These are phyloP conservation scores for Scaptomyza graminum DNA, from an alignment of 1,140 invertebrate genomes.

Conservation along the genomic window DNA sequence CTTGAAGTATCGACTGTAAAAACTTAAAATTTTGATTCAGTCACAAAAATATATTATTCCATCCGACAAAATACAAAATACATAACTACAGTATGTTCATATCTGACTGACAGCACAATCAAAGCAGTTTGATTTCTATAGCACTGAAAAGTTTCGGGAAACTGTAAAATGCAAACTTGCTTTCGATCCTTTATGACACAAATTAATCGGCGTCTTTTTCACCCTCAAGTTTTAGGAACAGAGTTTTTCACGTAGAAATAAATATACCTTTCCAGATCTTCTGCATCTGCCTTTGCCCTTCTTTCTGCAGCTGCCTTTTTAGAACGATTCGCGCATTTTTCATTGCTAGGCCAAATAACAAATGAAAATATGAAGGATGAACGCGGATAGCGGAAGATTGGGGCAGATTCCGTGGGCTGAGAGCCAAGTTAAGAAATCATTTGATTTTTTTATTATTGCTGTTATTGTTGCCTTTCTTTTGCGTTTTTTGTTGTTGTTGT, in stretches of 20 bases:
- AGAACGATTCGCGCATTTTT: slow-evolving; percentile 54
- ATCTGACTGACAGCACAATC: background rate
- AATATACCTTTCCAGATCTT: slow-evolving; percentile 28
- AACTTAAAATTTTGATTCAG: background rate
- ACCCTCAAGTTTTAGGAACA: background rate
- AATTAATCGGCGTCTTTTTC: background rate
- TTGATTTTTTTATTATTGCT: slow-evolving; percentile 73
- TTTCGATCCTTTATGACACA: background rate
- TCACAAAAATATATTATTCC: background rate
- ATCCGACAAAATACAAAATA: too few species aligned
- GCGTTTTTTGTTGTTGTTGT: background rate
- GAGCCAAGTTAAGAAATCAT: slow-evolving; percentile 75
- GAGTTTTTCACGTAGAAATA: background rate
- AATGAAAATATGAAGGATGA: slow-evolving; percentile 24
- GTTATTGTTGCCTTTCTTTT: slow-evolving; percentile 37
- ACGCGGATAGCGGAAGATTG: too few species aligned
- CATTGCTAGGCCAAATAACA: slow-evolving; percentile 37
- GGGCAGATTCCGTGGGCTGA: slow-evolving; percentile 20
- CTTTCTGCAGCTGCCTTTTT: slow-evolving; percentile 12
- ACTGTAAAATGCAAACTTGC: too few species aligned
- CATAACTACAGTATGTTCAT: background rate
- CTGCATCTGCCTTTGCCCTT: slow-evolving; percentile 4
- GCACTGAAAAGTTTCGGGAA: too few species aligned
- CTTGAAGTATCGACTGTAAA: background rate
- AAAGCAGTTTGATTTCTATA: slow-evolving; percentile 4